Evolutionary conservation across 2,888 invertebrate genomes (phyloP), one percentile per base, ranked within the genome.

Genomic region (Stomorhina lunata): DNA sequence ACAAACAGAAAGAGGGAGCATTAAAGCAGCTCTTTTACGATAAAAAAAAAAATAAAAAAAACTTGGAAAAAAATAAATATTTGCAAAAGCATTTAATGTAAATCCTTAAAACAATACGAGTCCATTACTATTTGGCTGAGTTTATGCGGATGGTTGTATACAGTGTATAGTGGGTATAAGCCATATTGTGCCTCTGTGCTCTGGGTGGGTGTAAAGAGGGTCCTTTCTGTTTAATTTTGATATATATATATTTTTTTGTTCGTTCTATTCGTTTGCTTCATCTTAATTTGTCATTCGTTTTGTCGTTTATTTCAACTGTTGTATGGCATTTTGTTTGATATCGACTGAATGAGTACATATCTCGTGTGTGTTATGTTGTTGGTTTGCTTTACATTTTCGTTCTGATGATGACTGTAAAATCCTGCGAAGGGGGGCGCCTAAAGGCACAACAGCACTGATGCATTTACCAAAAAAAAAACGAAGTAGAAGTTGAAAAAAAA

Each of bases 81-180:
- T 82, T 79, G 79, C 71, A 61, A 79, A 76, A 82, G 53, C 82
- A 82, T 82, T 82, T 82, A 82, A 79, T 82, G 82, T 79, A 79
- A 80, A 82, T 82, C 79, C 82, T 82, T 82, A 82, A 82, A 82
- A 82, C 82, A 82, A 82, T 82, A 82, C 82, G 59, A 79, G 57
- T 66, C 82, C 79, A 79, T 82, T 82, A 66, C 75, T 53, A 71
- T 79, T 71, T 71, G 63, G 55, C 9, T 63, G 57, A 40, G 66
- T 57, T 59, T 66, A 37, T 59, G 61, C 29, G 29, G 45, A 17
- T 63, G 65, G 25, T 27, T 34, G 50, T 17, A 45, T n/a, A n/a
- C n/a, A n/a, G n/a, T 68, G 29, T 22, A 15, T 53, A 2, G 20
- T 48, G 50, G 34, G 55, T 29, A 37, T 50, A 6, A 9, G 50